These are phyloP conservation scores for Marmota monax DNA, from an alignment of 2,113 vertebrate genomes.

Conservation along the genomic window DNA sequence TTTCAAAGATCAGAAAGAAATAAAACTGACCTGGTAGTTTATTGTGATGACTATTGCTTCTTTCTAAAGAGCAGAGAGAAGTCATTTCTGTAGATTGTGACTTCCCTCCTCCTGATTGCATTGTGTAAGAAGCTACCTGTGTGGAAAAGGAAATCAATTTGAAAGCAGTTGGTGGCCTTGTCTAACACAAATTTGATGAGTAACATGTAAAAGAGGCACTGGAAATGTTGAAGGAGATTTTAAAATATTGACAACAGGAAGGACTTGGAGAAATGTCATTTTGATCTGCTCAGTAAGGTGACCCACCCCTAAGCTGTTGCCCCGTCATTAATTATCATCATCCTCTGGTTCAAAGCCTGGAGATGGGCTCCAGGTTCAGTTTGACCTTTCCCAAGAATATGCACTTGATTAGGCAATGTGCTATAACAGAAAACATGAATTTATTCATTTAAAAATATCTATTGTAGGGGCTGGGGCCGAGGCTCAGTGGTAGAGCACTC, in stretches of 20 bases:
- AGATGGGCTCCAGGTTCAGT: background rate
- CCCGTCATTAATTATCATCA: background rate
- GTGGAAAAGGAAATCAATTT: constrained; percentile 62
- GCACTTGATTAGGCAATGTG: background rate
- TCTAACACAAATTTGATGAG: constrained; percentile 50
- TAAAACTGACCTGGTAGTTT: background rate
- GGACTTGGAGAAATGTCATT: background rate
- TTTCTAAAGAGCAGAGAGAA: constrained; percentile 55
- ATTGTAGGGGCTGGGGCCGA: background rate
- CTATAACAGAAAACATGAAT: background rate
- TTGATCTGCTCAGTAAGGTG: background rate
- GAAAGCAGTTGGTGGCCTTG: background rate
- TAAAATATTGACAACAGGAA: background rate
- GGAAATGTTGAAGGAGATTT: constrained; percentile 13
- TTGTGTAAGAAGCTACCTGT: background rate
- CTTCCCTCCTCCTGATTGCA: constrained; percentile 41
- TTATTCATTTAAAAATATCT: background rate
- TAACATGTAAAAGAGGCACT: constrained; percentile 46
- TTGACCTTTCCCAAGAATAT: background rate
- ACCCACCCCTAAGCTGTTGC: background rate
- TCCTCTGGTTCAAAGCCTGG: background rate
- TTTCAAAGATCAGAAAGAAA: background rate
- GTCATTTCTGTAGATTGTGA: background rate
- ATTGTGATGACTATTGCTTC: background rate
- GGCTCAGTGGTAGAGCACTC: too few relatives aligned